phyloP scores from a whole-genome alignment of 2,113 vertebrate genomes.

The Trochalopteron elliotii region DNA sequence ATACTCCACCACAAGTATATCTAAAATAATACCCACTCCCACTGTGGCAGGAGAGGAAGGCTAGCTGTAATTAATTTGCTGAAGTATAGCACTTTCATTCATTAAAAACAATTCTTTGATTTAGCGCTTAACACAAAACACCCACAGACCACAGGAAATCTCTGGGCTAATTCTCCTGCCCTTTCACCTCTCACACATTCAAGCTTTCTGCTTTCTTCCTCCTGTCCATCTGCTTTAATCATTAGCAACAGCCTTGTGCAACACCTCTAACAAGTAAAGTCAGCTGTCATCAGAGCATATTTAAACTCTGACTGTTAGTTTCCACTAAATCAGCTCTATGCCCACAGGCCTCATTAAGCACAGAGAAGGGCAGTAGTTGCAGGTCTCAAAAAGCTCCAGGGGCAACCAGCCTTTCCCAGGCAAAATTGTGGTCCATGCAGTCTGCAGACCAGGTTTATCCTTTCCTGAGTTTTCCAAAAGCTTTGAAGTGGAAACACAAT shows the following conservation, averaged over 20 bases:
- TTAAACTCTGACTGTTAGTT: conserved; percentile 78
- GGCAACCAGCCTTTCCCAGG: conserved; percentile 1
- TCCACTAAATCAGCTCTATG: conserved; percentile 77
- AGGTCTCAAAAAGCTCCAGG: conserved; percentile 47
- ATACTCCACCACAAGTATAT: neutral
- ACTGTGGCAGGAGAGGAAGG: conserved; percentile 42
- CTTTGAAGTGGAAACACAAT: neutral
- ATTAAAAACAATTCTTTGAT: conserved; percentile 73
- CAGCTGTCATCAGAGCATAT: conserved; percentile 80
- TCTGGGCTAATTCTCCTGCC: conserved; percentile 77
- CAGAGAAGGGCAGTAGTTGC: conserved; percentile 56
- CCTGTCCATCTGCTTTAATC: conserved; percentile 82
- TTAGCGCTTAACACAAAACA: conserved; percentile 70
- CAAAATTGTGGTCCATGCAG: conserved; percentile 2
- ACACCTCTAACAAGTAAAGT: conserved; percentile 75
- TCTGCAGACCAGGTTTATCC: neutral
- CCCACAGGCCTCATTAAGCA: conserved; percentile 76
- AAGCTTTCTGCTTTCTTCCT: conserved; percentile 78
- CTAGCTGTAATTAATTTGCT: conserved; percentile 63
- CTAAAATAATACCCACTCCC: neutral
- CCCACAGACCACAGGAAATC: conserved; percentile 82
- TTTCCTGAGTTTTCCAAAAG: neutral
- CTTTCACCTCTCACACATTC: conserved; percentile 82
- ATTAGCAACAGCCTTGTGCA: conserved; percentile 78
- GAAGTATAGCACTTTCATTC: conserved; percentile 68